Evolutionary conservation across 37 sponge, comb jelly and placozoan species (phyloP).

Genomic region (Cladorhizidae sp.): DNA sequence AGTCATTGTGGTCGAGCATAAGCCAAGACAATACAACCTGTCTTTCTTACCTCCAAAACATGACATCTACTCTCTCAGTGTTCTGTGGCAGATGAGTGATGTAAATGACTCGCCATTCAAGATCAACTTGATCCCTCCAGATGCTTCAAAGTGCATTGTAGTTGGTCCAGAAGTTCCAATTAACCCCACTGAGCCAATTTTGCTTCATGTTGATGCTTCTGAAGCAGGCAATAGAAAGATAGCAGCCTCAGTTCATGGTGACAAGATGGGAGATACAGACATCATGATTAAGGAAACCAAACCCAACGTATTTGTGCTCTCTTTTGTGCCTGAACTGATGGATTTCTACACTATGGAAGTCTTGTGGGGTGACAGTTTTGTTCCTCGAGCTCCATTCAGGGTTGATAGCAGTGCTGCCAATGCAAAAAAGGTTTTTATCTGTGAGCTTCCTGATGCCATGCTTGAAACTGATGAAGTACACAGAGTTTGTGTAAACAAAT

Average conservation of each 20-base stretch:
- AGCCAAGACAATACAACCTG: slow-evolving; percentile 17
- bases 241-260: slow-evolving; percentile 33
- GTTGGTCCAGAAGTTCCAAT: slow-evolving; percentile 42
- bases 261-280: slow-evolving; percentile 17
- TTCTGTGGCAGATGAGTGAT: too few species aligned
- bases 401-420: slow-evolving; percentile 36
- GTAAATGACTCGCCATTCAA: slow-evolving; percentile 58
- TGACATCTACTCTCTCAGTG: slow-evolving; percentile 57
- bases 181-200: slow-evolving; percentile 16
- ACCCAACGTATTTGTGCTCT: slow-evolving; percentile 32
- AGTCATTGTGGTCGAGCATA: slow-evolving; percentile 7
- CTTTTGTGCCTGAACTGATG: slow-evolving; percentile 21
- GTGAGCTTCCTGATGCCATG: slow-evolving; percentile 45
- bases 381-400: slow-evolving; percentile 69
- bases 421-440: slow-evolving; percentile 43
- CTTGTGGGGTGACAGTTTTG: slow-evolving; percentile 38
- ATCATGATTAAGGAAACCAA: slow-evolving; percentile 31
- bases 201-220: slow-evolving; percentile 42
- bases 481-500: slow-evolving; percentile 40
- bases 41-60: slow-evolving; percentile 47
- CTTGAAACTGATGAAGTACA: slow-evolving; percentile 51
- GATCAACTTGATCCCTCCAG: slow-evolving; percentile 51
- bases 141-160: slow-evolving; percentile 50
- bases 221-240: slow-evolving; percentile 66
- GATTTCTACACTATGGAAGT: slow-evolving; percentile 58